Evolutionary conservation across 2,888 invertebrate genomes (phyloP), one percentile per base, ranked within the genome.

Genomic region (Dusona sp.): DNA sequence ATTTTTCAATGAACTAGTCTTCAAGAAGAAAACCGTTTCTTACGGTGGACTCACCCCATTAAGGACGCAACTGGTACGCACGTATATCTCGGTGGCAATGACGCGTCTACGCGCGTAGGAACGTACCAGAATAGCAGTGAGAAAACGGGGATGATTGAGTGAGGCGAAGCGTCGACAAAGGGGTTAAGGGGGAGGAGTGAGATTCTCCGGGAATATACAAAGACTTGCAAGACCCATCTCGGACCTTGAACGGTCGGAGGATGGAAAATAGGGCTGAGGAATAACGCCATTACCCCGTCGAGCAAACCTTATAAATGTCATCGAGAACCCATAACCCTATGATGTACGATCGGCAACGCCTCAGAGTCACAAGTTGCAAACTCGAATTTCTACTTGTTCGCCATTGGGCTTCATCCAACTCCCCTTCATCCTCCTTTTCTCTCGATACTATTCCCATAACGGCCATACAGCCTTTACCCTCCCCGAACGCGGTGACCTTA

Each of bases 291-390:
- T 88, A 84, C 85, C 85, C 85, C 87, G 83, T 87, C 87, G 86
- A 88, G 88, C 85, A 85, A 91, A 91, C 89, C 91, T 92, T 92
- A 92, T 91, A 91, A 92, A 92, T 91, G 92, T 90, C 92, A 91
- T 90, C 89, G 88, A 79, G 81, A 87, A 87, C 88, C 92, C 91
- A 92, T 92, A 92, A 92, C 90, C 89, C 89, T 89, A 90, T 91
- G 91, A 92, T 91, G 90, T 91, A 91, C 87, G 90, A 90, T 88
- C 88, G 45, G 45, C 51, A 72, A 48, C 78, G 73, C 19, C 70
- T 38, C 45, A 51, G 72, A 81, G 77, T 78, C 65, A 77, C 85
- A 85, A 85, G 77, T 81, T 85, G 78, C 77, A 81, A 85, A 85
- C 81, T 78, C 72, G 77, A 73, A 81, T 85, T 81, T 78, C 81